Evolutionary conservation across 1,140 invertebrate genomes (phyloP), one percentile per base, ranked within the genome.

Genomic region (Cepaea nemoralis): DNA sequence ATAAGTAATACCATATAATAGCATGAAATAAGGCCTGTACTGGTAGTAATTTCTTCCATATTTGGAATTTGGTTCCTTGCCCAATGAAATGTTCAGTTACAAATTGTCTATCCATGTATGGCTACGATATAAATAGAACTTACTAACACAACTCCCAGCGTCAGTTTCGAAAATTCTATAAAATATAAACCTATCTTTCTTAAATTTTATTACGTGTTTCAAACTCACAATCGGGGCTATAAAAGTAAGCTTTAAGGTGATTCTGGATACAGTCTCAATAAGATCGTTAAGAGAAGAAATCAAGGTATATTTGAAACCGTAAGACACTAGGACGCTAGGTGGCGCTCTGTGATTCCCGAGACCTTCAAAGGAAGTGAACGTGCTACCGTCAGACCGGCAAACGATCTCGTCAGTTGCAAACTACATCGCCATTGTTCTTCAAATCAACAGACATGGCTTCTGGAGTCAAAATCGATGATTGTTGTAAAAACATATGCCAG

Each of bases 321-420:
- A 8, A 55, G 19, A n/a, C n/a, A n/a, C 19, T 55, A 63, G 10
- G 39, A 27, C 75, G 75, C n/a, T 37, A 77, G 75, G 31, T 50
- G 75, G 75, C 75, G 75, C 75, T 48, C 0, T 35, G 31, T 55
- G 5, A 63, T 63, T 77, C 50, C 35, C 55, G 6, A 45, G 66
- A 78, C 55, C 77, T 78, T 69, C 59, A 78, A 67, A 63, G 77
- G 77, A 78, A 78, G 77, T 78, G 66, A 45, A 45, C 71, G 40
- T 74, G 42, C 71, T 31, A 74, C 70, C 71, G 71, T 74, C 71
- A 48, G 37, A 45, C 71, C 71, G 71, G 71, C 42, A n/a, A 74
- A 74, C 71, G 22, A 45, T 27, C 33, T 27, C 33, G 31, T 63
- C 6, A 2, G 10, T 14, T 6, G 33, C 6, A 14, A 3, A 63